Evolutionary conservation across 2,113 vertebrate genomes (phyloP).

Genomic region (Protobothrops flavoviridis): DNA sequence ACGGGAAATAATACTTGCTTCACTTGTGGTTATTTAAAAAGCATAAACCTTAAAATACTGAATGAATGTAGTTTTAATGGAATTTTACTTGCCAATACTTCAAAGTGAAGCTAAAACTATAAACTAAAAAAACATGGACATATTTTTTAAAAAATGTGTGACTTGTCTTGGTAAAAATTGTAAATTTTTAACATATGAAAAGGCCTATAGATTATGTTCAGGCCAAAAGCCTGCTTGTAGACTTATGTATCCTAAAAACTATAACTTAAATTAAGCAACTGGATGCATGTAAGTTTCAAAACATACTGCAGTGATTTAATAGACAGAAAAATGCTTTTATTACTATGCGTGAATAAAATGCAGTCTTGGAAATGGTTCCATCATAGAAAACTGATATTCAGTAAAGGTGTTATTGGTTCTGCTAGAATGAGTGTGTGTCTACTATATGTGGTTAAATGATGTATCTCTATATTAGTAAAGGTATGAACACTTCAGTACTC

Average conservation of each 20-base stretch:
- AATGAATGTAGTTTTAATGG: slow-evolving; percentile 36
- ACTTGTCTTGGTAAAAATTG: slow-evolving; percentile 18
- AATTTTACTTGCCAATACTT: slow-evolving; percentile 39
- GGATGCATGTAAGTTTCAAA: neutral
- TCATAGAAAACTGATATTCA: neutral
- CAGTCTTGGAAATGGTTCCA: neutral
- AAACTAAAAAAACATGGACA: slow-evolving; percentile 40
- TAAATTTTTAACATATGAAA: slow-evolving; percentile 21
- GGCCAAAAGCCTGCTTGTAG: neutral
- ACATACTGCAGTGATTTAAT: neutral
- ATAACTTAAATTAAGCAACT: slow-evolving; percentile 1
- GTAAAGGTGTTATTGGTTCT: neutral
- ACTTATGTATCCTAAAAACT: slow-evolving; percentile 19
- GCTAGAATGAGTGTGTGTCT: neutral
- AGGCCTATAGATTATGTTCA: slow-evolving; percentile 6
- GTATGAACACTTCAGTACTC: neutral
- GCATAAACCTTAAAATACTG: neutral
- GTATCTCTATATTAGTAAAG: neutral
- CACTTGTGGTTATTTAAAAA: neutral
- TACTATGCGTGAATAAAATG: slow-evolving; percentile 21
- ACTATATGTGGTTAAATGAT: rapidly evolving
- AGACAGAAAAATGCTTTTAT: neutral
- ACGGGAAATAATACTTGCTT: slow-evolving; percentile 17
- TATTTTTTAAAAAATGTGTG: slow-evolving; percentile 42
- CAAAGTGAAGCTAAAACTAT: slow-evolving; percentile 38